Conservation (phyloP, 2,797 vertebrate genomes). For the Amblyraja radiata region DNA sequence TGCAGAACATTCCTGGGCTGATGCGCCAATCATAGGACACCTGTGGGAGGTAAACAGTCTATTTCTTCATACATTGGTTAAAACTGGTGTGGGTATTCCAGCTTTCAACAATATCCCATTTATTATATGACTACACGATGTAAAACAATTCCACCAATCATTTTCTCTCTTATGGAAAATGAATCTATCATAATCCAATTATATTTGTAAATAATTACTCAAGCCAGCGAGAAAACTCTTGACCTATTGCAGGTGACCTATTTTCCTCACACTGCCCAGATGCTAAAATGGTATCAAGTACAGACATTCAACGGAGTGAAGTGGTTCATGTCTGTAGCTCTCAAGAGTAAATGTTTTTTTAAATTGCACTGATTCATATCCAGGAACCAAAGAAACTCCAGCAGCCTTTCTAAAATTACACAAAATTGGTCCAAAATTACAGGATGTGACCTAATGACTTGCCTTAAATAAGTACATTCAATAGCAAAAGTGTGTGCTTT, state of each 20-base stretch:
- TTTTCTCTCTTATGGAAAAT: background rate
- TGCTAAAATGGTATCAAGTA: background rate
- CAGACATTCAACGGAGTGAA: background rate
- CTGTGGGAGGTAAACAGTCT: constrained; percentile 70
- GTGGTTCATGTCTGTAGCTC: background rate
- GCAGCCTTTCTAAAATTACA: background rate
- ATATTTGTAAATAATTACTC: background rate
- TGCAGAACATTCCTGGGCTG: constrained; percentile 81
- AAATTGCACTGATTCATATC: background rate
- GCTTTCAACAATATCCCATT: background rate
- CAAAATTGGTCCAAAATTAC: background rate
- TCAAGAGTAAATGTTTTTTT: background rate
- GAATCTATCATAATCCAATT: background rate
- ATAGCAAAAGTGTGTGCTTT: no score
- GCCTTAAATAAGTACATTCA: constrained; percentile 2
- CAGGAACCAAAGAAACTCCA: background rate
- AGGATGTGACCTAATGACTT: background rate
- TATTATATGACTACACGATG: background rate
- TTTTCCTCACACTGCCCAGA: background rate
- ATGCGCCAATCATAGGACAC: constrained; percentile 74
- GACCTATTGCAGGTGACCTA: background rate
- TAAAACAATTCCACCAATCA: background rate
- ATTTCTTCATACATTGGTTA: background rate
- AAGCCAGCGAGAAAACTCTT: background rate
- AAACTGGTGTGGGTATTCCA: background rate